Conservation (phyloP, 2,888 invertebrate genomes). For the Molanna angustata region DNA sequence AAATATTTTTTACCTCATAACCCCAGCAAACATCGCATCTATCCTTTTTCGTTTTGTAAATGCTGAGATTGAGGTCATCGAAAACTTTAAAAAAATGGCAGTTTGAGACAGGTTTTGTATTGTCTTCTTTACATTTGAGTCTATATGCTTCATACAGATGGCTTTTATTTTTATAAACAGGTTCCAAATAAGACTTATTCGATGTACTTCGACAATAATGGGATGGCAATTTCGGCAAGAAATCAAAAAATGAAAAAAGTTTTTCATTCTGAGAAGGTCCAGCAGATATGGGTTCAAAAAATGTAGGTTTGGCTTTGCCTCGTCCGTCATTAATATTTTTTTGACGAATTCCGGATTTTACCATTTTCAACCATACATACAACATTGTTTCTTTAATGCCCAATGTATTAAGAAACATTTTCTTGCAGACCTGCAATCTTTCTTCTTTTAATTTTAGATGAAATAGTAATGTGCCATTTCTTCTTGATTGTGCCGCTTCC, state of each 20-base stretch:
- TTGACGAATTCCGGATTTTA: background rate
- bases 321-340: background rate
- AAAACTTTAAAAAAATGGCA: background rate
- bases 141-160: background rate
- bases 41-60: background rate
- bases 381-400: background rate
- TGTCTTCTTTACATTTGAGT: background rate
- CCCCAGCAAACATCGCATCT: background rate
- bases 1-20: background rate
- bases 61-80: background rate
- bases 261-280: background rate
- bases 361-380: background rate
- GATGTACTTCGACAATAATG: background rate
- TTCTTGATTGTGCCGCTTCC: background rate
- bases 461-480: background rate
- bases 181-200: background rate
- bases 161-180: background rate
- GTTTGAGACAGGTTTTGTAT: background rate
- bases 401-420: conserved; percentile 3
- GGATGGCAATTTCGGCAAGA: background rate
- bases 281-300: background rate
- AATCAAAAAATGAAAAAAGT: background rate
- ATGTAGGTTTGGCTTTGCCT: background rate
- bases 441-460: background rate
- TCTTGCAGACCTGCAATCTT: background rate